These are phyloP conservation scores for Cephonodes hylas DNA, from an alignment of 2,888 invertebrate species.

Conservation along the genomic window DNA sequence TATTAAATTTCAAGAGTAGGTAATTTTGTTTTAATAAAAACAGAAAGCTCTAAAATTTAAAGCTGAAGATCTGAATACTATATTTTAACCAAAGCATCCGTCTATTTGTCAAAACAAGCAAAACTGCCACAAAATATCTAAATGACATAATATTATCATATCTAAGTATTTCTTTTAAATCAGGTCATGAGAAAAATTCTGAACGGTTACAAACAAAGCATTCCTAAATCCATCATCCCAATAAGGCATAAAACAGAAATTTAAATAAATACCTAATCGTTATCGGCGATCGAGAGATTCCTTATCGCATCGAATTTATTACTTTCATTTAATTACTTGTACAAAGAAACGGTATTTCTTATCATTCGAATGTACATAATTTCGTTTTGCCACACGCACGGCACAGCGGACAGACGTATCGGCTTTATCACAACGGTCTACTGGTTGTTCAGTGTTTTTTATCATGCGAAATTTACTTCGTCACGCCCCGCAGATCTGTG, in stretches of 20 bases:
- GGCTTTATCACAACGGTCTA: conserved; percentile 10
- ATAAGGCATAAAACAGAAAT: not conserved
- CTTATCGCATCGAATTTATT: conserved; percentile 18
- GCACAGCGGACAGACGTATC: conserved; percentile 1
- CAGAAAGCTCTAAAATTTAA: too few relatives aligned
- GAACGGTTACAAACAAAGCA: not conserved
- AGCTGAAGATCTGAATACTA: too few relatives aligned
- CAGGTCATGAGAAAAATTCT: not conserved
- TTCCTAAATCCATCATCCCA: not conserved
- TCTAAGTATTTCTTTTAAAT: too few relatives aligned
- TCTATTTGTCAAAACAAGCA: too few relatives aligned
- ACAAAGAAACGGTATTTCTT: conserved; percentile 2
- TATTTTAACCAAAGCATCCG: too few relatives aligned
- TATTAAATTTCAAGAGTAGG: too few relatives aligned
- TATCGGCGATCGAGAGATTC: conserved; percentile 2
- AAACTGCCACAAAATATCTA: too few relatives aligned
- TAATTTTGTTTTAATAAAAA: too few relatives aligned
- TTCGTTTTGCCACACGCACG: conserved; percentile 5
- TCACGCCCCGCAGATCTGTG: not conserved
- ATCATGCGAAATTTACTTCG: conserved; percentile 7
- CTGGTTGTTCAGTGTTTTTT: not conserved
- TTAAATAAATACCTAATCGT: not conserved
- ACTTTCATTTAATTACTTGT: conserved; percentile 9
- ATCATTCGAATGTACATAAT: conserved; percentile 5
- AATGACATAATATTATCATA: too few relatives aligned